phyloP scores from a whole-genome alignment of 2,888 invertebrate genomes.

The Sabatieria punctata region DNA sequence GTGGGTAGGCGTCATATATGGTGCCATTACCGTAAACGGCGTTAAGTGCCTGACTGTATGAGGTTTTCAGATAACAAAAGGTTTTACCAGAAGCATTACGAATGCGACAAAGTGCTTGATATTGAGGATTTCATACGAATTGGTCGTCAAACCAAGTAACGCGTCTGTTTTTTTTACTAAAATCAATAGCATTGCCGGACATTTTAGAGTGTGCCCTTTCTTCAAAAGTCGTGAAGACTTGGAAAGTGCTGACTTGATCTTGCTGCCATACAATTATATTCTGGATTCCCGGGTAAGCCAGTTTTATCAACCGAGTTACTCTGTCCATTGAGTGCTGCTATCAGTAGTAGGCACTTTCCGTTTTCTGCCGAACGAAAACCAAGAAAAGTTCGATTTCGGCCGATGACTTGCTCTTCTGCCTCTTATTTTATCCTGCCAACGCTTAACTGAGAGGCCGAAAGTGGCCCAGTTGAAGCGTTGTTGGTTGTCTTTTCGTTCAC shows the following conservation, averaged over 20 bases:
- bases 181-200: neutral
- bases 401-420: too few species aligned
- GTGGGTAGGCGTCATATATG: too few species aligned
- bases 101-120: constrained; percentile 27
- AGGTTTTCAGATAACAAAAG: too few species aligned
- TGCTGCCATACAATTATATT: constrained; percentile 96
- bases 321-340: neutral
- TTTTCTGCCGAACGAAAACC: too few species aligned
- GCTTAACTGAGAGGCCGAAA: too few species aligned
- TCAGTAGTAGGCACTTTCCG: neutral
- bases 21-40: too few species aligned
- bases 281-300: constrained; percentile 57
- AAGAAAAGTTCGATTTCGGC: too few species aligned
- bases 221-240: constrained; percentile 70
- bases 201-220: constrained; percentile 85
- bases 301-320: neutral
- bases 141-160: constrained; percentile 19
- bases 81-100: too few species aligned
- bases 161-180: constrained; percentile 1
- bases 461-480: too few species aligned
- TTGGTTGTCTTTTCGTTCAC: too few species aligned
- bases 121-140: constrained; percentile 23
- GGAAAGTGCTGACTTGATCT: constrained; percentile 73
- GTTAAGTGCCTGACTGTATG: too few species aligned
- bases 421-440: too few species aligned